Conservation (phyloP, 1,140 invertebrate species). For the Brachionus sp. region DNA sequence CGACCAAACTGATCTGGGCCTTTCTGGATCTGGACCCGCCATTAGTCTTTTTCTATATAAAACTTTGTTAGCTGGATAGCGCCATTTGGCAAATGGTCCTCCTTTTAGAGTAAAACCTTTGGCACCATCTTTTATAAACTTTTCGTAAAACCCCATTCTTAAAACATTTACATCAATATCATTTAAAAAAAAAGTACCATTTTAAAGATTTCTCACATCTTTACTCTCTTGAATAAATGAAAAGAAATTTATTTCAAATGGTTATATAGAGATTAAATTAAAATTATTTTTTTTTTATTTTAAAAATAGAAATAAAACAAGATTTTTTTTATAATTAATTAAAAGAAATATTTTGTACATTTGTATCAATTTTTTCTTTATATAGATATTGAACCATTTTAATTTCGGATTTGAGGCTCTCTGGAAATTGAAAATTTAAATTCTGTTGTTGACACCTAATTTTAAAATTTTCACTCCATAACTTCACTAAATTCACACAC, state of each 20-base stretch:
- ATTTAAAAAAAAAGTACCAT: neutral
- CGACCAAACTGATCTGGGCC: slow-evolving; percentile 52
- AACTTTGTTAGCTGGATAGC: slow-evolving; percentile 36
- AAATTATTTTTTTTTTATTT: neutral
- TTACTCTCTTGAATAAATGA: neutral
- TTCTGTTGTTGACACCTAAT: neutral
- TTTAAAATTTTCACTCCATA: neutral
- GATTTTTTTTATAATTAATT: neutral
- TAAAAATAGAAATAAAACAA: neutral
- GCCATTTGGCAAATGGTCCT: slow-evolving; percentile 46
- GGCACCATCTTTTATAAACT: slow-evolving; percentile 34
- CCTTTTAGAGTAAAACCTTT: slow-evolving; percentile 28
- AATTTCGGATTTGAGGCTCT: neutral
- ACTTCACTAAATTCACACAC: neutral
- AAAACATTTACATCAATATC: neutral
- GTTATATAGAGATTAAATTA: neutral
- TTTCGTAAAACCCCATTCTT: slow-evolving; percentile 30
- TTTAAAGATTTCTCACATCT: slow-evolving; percentile 32
- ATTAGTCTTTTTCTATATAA: slow-evolving; percentile 50
- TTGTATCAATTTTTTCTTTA: neutral
- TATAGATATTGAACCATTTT: neutral
- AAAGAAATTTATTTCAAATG: neutral
- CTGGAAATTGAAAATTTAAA: neutral
- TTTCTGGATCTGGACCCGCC: slow-evolving; percentile 51
- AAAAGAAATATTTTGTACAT: neutral